Percentiles rank a stretch among this genome's conserved stretches.
phyloP scores from a whole-genome alignment of 2,888 invertebrate genomes.

The Philereme vetulata region DNA sequence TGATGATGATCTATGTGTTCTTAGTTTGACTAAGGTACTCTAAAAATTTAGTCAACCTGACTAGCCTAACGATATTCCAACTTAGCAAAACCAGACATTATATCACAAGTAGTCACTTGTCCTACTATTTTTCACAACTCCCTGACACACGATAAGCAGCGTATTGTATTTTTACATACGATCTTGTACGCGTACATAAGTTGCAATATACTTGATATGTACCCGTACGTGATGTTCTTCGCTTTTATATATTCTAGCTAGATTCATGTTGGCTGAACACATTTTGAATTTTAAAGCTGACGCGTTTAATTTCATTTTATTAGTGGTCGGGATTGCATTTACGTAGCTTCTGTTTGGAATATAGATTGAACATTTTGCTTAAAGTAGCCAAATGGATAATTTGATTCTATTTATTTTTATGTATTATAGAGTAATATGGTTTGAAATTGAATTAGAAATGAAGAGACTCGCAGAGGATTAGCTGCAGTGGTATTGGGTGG shows the following conservation, averaged over 20 bases:
- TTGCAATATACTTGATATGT: constrained; percentile 8
- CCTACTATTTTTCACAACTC: neutral
- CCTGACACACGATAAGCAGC: constrained; percentile 5
- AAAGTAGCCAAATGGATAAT: too few species aligned
- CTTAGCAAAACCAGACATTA: too few species aligned
- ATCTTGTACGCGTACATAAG: constrained; percentile 8
- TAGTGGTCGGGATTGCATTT: neutral
- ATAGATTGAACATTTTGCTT: too few species aligned
- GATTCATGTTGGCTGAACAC: neutral
- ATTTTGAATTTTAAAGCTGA: neutral
- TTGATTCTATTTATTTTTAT: too few species aligned
- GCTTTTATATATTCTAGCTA: neutral
- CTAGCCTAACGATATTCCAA: too few species aligned
- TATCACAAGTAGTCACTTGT: neutral
- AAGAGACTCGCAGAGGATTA: too few species aligned
- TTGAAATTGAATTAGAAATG: too few species aligned
- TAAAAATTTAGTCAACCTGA: too few species aligned
- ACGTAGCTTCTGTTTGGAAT: neutral
- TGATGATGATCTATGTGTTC: too few species aligned
- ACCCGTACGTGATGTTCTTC: constrained; percentile 9
- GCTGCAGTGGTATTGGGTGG: too few species aligned
- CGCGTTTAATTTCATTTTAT: neutral
- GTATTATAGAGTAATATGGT: too few species aligned
- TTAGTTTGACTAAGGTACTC: too few species aligned
- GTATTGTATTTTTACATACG: constrained; percentile 15